These are phyloP conservation scores for Oceanites oceanicus DNA, from an alignment of 2,113 vertebrate species.

Conservation along the genomic window DNA sequence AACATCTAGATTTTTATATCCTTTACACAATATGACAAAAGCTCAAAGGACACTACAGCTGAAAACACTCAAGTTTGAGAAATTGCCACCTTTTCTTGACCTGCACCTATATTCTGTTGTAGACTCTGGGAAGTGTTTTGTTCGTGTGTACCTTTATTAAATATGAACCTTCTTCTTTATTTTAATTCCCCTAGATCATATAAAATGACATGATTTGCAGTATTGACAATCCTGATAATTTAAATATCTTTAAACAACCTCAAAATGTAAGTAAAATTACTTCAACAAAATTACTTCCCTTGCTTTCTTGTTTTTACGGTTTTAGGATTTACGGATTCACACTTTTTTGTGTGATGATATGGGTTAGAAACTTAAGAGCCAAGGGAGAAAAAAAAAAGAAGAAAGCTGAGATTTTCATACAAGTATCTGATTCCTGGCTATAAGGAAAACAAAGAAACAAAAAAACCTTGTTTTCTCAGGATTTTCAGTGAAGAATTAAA, in stretches of 20 bases:
- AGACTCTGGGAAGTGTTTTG: background rate
- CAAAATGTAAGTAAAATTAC: background rate
- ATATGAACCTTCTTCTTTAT: background rate
- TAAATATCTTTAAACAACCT: background rate
- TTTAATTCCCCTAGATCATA: background rate
- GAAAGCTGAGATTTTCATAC: background rate
- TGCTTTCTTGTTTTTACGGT: background rate
- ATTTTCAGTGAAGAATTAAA: background rate
- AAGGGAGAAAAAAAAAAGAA: background rate
- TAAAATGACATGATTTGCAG: background rate
- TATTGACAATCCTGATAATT: background rate
- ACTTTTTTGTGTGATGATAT: background rate
- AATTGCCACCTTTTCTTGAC: background rate
- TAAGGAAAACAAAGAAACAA: background rate
- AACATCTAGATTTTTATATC: background rate
- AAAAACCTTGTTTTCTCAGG: background rate
- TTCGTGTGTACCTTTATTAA: background rate
- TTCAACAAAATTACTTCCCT: background rate
- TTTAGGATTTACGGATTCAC: background rate
- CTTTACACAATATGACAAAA: background rate
- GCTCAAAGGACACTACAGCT: background rate
- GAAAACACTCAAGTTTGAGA: background rate
- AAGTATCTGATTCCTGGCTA: background rate
- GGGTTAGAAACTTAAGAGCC: background rate
- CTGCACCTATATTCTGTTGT: background rate